Evolutionary conservation across 2,797 vertebrate genomes (phyloP).

Genomic region (Tolypeutes matacus): DNA sequence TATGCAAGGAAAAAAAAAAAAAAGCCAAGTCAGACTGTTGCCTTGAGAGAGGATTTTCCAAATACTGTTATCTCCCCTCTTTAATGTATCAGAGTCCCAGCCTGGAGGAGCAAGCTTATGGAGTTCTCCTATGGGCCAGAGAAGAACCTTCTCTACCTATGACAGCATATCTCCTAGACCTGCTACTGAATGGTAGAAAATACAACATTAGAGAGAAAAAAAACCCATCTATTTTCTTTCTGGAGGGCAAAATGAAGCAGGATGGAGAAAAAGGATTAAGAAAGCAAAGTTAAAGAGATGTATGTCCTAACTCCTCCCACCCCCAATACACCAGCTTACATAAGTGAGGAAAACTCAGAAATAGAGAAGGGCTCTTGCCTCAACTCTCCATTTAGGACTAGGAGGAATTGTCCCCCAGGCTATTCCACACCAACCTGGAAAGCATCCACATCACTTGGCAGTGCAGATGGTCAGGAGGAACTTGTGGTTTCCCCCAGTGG

Average conservation of each 20-base stretch:
- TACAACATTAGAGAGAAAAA: not conserved
- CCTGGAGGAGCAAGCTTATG: not conserved
- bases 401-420: not conserved
- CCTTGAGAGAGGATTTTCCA: conserved; percentile 12
- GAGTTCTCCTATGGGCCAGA: not conserved
- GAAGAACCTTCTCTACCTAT: not conserved
- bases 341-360: not conserved
- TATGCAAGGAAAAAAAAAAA: not conserved
- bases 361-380: not conserved
- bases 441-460: not conserved
- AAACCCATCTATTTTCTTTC: not conserved
- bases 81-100: not conserved
- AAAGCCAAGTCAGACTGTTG: not conserved
- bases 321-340: not conserved
- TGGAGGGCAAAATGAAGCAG: not conserved
- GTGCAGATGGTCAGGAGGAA: not conserved
- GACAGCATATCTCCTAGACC: not conserved
- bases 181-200: not conserved
- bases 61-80: not conserved
- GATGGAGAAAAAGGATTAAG: not conserved
- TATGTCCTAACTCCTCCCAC: not conserved
- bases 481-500: not conserved
- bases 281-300: not conserved
- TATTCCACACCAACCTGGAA: not conserved
- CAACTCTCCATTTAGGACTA: not conserved